phyloP scores from a whole-genome alignment of 2,888 invertebrate genomes.

The Cynaeus angustus region DNA sequence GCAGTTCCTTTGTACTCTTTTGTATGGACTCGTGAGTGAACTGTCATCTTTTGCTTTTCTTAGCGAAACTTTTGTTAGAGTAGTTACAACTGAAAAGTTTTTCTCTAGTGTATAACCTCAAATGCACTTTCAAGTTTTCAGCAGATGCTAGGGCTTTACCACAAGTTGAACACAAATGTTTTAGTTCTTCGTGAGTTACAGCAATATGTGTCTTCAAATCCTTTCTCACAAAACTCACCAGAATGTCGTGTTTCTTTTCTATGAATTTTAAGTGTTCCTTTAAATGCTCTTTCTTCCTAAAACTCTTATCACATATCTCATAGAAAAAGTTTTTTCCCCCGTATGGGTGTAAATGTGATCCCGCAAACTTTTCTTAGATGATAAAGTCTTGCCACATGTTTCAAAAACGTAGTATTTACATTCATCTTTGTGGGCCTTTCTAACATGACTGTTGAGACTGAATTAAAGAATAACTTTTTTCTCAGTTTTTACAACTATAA shows the following conservation, averaged over 20 bases:
- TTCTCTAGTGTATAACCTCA: slow-evolving; percentile 55
- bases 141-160: slow-evolving; percentile 1
- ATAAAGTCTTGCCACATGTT: slow-evolving; percentile 2
- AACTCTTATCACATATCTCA: slow-evolving; percentile 6
- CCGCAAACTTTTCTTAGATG: slow-evolving; percentile 21
- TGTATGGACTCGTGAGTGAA: slow-evolving; percentile 69
- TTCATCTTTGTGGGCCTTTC: slow-evolving; percentile 1
- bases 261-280: slow-evolving; percentile 5
- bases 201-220: background rate
- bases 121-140: slow-evolving; percentile 38
- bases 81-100: slow-evolving; percentile 68
- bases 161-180: slow-evolving; percentile 14
- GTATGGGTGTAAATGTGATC: slow-evolving; percentile 17
- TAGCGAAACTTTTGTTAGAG: slow-evolving; percentile 68
- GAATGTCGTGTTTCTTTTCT: background rate
- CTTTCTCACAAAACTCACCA: slow-evolving; percentile 3
- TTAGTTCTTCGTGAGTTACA: background rate
- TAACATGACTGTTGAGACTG: slow-evolving; percentile 2
- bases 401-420: slow-evolving; percentile 6
- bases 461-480: background rate
- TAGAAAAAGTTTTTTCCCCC: slow-evolving; percentile 22
- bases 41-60: slow-evolving; percentile 66
- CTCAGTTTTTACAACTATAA: slow-evolving; percentile 13
- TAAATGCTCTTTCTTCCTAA: slow-evolving; percentile 8
- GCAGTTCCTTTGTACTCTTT: slow-evolving; percentile 67